A percentile compares a stretch with the other conserved stretches of the same genome.
phyloP scores from a whole-genome alignment of 2,113 vertebrate genomes.

The Australoheros scitulus region DNA sequence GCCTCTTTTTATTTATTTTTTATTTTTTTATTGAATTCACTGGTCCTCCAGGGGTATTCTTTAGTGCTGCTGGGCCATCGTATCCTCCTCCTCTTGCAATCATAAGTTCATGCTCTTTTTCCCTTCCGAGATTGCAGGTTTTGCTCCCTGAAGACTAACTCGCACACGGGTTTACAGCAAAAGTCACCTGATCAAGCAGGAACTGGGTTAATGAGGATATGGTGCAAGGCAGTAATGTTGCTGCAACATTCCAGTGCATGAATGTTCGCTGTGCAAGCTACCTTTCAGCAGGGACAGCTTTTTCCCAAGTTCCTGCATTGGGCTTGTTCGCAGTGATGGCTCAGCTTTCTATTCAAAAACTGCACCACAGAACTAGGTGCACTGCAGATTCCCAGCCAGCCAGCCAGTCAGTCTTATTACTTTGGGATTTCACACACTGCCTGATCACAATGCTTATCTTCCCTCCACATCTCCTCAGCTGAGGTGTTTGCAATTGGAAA shows the following conservation, averaged over 20 bases:
- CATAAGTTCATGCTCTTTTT: slow-evolving; percentile 43
- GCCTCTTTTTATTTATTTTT: slow-evolving; percentile 43
- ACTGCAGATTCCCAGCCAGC: slow-evolving; percentile 76
- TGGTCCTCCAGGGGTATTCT: slow-evolving; percentile 58
- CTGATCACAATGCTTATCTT: slow-evolving; percentile 73
- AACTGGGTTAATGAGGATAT: slow-evolving; percentile 72
- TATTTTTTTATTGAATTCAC: slow-evolving; percentile 32
- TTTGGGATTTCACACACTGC: slow-evolving; percentile 71
- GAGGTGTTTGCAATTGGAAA: slow-evolving; percentile 66
- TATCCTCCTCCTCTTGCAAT: slow-evolving; percentile 56
- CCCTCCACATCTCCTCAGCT: slow-evolving; percentile 63
- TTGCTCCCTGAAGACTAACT: slow-evolving; percentile 49
- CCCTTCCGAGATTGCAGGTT: slow-evolving; percentile 67
- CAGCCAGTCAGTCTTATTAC: slow-evolving; percentile 69
- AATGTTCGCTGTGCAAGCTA: slow-evolving; percentile 56
- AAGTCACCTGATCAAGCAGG: slow-evolving; percentile 67
- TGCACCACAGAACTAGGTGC: slow-evolving; percentile 74
- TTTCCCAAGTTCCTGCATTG: slow-evolving; percentile 68
- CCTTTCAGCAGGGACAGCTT: slow-evolving; percentile 63
- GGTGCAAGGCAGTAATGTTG: slow-evolving; percentile 64
- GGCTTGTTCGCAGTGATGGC: slow-evolving; percentile 75
- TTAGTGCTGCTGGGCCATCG: slow-evolving; percentile 59
- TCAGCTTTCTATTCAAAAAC: slow-evolving; percentile 76
- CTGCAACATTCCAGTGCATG: slow-evolving; percentile 66
- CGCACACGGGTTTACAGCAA: slow-evolving; percentile 47